Conservation (phyloP, 2,113 vertebrate species). For the Oxygymnocypris stewartii region DNA sequence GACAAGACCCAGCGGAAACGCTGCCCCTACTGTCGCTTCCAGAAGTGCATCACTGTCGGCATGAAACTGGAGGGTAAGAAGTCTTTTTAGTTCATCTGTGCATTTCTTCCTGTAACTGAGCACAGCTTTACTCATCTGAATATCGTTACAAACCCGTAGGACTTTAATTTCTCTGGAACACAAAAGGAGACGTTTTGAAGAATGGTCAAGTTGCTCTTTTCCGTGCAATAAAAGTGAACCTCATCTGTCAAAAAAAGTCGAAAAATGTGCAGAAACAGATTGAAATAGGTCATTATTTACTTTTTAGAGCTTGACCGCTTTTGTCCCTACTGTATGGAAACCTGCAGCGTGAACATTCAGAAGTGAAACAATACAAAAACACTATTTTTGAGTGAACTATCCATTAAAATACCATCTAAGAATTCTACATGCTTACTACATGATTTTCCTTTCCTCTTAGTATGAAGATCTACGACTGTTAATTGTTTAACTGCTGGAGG, state of each 20-base stretch:
- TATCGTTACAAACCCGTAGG: neutral
- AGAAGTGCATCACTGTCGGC: constrained; percentile 97
- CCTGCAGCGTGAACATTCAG: neutral
- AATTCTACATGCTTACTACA: neutral
- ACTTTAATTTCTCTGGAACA: neutral
- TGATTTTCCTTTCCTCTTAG: constrained; percentile 44
- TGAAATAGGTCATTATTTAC: neutral
- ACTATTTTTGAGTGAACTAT: neutral
- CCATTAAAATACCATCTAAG: neutral
- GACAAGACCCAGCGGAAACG: constrained; percentile 99
- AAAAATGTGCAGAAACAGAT: neutral
- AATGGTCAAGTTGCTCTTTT: neutral
- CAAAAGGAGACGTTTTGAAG: neutral
- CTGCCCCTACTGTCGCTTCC: constrained; percentile 98
- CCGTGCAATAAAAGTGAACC: neutral
- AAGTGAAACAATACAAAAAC: neutral
- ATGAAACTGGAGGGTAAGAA: constrained; percentile 98
- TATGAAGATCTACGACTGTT: constrained; percentile 68
- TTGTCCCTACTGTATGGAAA: neutral
- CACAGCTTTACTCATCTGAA: neutral
- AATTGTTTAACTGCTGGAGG: constrained; percentile 76
- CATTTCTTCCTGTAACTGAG: neutral
- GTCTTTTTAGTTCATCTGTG: neutral
- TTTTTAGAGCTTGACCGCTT: neutral
- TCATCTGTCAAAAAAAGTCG: neutral